Evolutionary conservation across 2,797 vertebrate genomes (phyloP).

Genomic region (Parauchenoglanis ngamensis): DNA sequence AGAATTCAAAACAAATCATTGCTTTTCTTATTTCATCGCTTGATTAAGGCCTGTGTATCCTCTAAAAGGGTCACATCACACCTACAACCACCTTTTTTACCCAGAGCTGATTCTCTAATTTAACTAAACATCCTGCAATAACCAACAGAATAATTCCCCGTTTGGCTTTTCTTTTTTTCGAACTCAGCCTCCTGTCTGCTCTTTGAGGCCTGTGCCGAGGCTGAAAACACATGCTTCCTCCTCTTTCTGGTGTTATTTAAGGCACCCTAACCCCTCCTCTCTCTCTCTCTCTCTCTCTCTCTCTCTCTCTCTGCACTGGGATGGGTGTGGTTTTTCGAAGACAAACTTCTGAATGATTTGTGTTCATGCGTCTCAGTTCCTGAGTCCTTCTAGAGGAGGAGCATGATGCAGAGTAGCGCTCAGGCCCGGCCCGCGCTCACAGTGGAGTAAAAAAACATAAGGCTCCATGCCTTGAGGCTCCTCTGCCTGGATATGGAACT

Average conservation of each 20-base stretch:
- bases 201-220: conserved; percentile 67
- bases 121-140: conserved; percentile 70
- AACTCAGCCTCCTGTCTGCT: conserved; percentile 63
- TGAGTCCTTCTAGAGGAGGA: conserved; percentile 77
- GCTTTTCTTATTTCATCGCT: neutral
- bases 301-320: conserved; percentile 43
- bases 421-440: conserved; percentile 42
- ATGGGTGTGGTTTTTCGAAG: conserved; percentile 79
- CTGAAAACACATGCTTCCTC: conserved; percentile 72
- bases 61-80: conserved; percentile 53
- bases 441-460: conserved; percentile 37
- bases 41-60: conserved; percentile 60
- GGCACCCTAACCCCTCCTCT: conserved; percentile 70
- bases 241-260: conserved; percentile 73
- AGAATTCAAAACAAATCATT: conserved; percentile 17
- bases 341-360: conserved; percentile 81
- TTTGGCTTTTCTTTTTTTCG: conserved; percentile 51
- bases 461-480: conserved; percentile 6
- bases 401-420: conserved; percentile 55
- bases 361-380: conserved; percentile 71
- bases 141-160: conserved; percentile 44
- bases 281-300: conserved; percentile 49
- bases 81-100: conserved; percentile 19
- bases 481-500: conserved; percentile 40
- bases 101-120: conserved; percentile 55